Percentiles rank a stretch among this genome's conserved stretches.
Conservation (phyloP, 2,888 invertebrate genomes). For the Chymomyza amoena region DNA sequence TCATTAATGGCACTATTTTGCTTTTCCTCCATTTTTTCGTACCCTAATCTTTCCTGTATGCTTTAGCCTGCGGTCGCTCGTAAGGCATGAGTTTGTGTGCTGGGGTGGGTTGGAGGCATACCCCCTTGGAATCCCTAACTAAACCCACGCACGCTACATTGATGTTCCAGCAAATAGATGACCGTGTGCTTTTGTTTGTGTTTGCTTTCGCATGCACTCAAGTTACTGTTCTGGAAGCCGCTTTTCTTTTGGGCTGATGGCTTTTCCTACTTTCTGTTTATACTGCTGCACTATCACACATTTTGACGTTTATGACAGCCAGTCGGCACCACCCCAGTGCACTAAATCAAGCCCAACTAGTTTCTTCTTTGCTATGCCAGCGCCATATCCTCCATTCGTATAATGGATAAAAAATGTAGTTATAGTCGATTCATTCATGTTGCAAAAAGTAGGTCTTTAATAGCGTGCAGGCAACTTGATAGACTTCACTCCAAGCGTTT, state of each 20-base stretch:
- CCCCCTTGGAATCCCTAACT: neutral
- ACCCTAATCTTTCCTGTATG: conserved; percentile 12
- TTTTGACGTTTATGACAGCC: conserved; percentile 61
- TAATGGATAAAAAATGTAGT: conserved; percentile 55
- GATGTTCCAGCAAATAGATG: conserved; percentile 19
- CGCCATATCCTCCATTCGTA: conserved; percentile 6
- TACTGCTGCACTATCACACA: conserved; percentile 38
- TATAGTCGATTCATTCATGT: conserved; percentile 59
- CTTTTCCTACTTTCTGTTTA: neutral
- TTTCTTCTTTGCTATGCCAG: neutral
- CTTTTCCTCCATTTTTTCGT: conserved; percentile 29
- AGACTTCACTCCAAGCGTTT: neutral
- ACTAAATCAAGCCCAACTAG: neutral
- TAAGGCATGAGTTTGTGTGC: conserved; percentile 9
- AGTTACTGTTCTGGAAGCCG: neutral
- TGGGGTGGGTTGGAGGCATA: neutral
- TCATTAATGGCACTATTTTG: conserved; percentile 52
- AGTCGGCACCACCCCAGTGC: neutral
- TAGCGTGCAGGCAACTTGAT: conserved; percentile 3
- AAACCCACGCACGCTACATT: conserved; percentile 13
- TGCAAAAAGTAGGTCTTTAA: conserved; percentile 54
- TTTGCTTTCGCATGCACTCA: neutral
- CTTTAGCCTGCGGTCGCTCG: conserved; percentile 42
- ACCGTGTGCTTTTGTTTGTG: neutral
- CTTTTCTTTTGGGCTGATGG: neutral